Base-by-base conservation (phyloP, 2,888 invertebrate genomes). In the Thereva nobilitata region DNA sequence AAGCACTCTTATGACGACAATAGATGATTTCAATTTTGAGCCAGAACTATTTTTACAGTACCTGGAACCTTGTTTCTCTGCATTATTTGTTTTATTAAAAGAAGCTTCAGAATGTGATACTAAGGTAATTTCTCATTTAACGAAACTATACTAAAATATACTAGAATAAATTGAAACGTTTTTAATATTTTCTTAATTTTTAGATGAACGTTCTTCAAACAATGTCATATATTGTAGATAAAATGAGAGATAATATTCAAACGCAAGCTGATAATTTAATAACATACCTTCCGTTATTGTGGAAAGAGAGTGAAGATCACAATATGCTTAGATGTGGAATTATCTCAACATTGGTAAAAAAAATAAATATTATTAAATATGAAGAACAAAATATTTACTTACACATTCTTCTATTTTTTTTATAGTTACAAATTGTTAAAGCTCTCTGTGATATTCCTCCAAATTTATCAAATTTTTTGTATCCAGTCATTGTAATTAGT, bases 21-120 rank as follows among this genome's bases (percentile, higher is more conserved):
- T 97, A 44, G 95, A 96, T 74, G 95, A 95, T 80, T 96, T 96
- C 82, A 93, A 94, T 76, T 97, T 97, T 81, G 89, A 90, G 74
- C 86, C 89, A 0, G 91, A 93, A 70, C 89, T 92, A 76, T 96
- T 97, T 79, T 84, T 89, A 70, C 92, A 93, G 23, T 95, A 88
- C 79, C 85, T 95, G 70, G 89, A 92, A 67, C 85, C 89, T 37
- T 86, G 89, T 4, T 93, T 95, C 75, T 86, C 88, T 67, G 85
- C 91, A 64, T 84, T 96, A 8, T 95, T 95, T 80, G 85, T 86
- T 68, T 84, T 97, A 71, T 82, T 97, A 74, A 92, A 93, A 77
- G 93, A 94, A 78, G 91, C 92, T 0, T 86, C 87, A 71, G 95
- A 95, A 82, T 95, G 94, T 82, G 96, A 97, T 79, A 94, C 95